Evolutionary conservation across 1,140 invertebrate species (phyloP), one percentile per base, ranked within the genome.

Genomic region (Calliphora vicina): DNA sequence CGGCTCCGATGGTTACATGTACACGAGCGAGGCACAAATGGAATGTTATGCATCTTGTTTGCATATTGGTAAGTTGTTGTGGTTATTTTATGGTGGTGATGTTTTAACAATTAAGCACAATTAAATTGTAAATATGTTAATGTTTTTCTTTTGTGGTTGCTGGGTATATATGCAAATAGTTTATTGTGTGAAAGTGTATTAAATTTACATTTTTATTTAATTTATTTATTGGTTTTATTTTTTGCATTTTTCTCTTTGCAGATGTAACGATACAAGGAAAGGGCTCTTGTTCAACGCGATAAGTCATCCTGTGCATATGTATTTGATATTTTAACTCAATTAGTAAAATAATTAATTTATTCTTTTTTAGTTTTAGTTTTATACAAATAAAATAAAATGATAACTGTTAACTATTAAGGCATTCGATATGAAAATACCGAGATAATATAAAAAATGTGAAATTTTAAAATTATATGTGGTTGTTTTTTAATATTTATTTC

Each of bases 1-100:
- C 82, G 88, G 88, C 29, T 90, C 88, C 1, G 88, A 90, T 84
- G 88, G 88, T 57, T 90, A 88, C 29, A 90, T 90, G 88, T 90
- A 90, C 72, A 90, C 88, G 8, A 88, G 88, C 35, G 88, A 90
- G 74, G 82, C 88, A 1, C 88, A 90, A 82, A 83, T 90, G 35
- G 85, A 90, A 81, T 90, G 88, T 27, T 90, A 90, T 84, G 87
- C 88, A 1, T 85, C 88, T 0, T 90, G 88, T 57, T 82, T 90
- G 45, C 87, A 87, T 61, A 90, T 90, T 81, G 87, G 88, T 90
- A 82, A 85, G 85, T 84, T 26, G 1, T 57, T 12, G 17, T 57
- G 50, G 26, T 35, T 35, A 13, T 23, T 29, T 50, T 82, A 35
- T 74, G 81, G 8, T 20, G 20, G 17, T 43, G 17, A 81, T 23